These are phyloP conservation scores for Caerostris darwini DNA, from an alignment of 1,140 invertebrate genomes.

Conservation along the genomic window DNA sequence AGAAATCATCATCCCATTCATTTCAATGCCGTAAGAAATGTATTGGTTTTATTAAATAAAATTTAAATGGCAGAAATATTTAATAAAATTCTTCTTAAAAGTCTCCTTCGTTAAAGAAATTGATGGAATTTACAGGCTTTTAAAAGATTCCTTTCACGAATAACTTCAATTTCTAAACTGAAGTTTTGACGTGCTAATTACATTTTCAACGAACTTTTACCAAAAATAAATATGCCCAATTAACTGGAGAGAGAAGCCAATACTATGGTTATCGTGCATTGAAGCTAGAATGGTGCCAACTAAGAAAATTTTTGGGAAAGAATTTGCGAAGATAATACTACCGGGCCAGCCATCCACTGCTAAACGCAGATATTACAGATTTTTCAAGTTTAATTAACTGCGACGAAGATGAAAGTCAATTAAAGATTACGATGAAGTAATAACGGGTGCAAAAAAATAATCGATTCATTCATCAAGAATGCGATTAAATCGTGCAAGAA, in stretches of 20 bases:
- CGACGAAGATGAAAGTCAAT: background rate
- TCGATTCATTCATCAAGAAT: conserved; percentile 22
- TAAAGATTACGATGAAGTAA: background rate
- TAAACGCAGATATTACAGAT: conserved; percentile 5
- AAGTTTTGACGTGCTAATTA: conserved; percentile 18
- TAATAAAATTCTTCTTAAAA: background rate
- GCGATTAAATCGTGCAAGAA: conserved; percentile 18
- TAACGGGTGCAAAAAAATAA: background rate
- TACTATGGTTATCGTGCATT: background rate
- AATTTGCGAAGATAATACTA: background rate
- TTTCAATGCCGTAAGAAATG: background rate
- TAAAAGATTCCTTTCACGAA: background rate
- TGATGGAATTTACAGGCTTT: background rate
- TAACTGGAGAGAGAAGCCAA: background rate
- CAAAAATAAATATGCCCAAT: background rate
- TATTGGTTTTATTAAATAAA: background rate
- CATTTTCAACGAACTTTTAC: conserved; percentile 8
- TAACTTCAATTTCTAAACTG: background rate
- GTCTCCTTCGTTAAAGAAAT: conserved; percentile 1
- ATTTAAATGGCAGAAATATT: background rate
- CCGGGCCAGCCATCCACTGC: background rate
- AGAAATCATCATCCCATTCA: background rate
- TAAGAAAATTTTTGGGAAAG: background rate
- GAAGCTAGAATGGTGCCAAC: background rate
- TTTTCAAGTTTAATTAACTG: conserved; percentile 31